Evolutionary conservation across 2,797 vertebrate genomes (phyloP).

Genomic region (Micromesistius poutassou): DNA sequence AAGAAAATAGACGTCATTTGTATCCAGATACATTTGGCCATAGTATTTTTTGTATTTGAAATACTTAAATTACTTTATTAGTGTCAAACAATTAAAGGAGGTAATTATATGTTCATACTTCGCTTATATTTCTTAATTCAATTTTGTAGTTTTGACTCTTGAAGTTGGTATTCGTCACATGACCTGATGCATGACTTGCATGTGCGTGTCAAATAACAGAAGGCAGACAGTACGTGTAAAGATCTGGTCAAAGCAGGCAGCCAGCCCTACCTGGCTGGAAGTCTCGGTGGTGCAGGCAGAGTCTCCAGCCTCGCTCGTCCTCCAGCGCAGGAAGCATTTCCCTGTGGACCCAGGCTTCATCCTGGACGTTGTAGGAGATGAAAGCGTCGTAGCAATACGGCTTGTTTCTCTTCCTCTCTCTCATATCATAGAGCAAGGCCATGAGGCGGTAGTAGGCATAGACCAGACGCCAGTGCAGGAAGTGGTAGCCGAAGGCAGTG

Average conservation of each 20-base stretch:
- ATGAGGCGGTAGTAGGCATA: conserved; percentile 51
- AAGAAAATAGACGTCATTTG: too few relatives aligned
- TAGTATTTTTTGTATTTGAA: background rate
- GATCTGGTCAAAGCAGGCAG: background rate
- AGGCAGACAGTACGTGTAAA: background rate
- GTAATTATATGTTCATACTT: too few relatives aligned
- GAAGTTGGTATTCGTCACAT: too few relatives aligned
- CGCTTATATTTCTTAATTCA: too few relatives aligned
- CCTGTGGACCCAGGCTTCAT: conserved; percentile 59
- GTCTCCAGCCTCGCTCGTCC: conserved; percentile 55
- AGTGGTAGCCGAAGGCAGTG: conserved; percentile 42
- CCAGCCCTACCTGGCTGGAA: conserved; percentile 54
- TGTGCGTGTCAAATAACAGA: too few relatives aligned
- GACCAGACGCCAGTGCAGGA: conserved; percentile 50
- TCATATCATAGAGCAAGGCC: conserved; percentile 52
- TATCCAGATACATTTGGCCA: background rate
- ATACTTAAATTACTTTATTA: background rate
- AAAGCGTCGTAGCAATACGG: conserved; percentile 57
- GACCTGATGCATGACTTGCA: too few relatives aligned
- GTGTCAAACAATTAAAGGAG: background rate
- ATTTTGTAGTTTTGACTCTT: too few relatives aligned
- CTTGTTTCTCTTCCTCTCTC: conserved; percentile 16
- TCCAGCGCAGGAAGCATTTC: conserved; percentile 63
- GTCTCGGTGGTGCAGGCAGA: conserved; percentile 68
- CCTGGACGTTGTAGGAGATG: conserved; percentile 60